These are phyloP conservation scores for Saturnia japonica DNA, from an alignment of 2,888 invertebrate genomes.

Conservation along the genomic window DNA sequence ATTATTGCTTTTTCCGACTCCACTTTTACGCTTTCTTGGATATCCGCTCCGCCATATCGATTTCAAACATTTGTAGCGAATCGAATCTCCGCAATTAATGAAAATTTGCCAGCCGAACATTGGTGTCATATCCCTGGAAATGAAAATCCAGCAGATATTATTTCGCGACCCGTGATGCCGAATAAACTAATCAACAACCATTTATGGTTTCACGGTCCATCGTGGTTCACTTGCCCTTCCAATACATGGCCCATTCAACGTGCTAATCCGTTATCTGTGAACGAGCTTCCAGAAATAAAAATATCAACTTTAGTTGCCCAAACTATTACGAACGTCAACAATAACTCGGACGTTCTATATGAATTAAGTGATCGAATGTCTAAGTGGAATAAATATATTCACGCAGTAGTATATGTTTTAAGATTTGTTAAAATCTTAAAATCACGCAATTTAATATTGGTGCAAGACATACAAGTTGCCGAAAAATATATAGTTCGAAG, in stretches of 20 bases:
- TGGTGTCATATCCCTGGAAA: not conserved
- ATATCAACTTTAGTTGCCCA: not conserved
- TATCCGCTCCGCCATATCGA: too few relatives aligned
- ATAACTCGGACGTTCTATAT: too few relatives aligned
- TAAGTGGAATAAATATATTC: too few relatives aligned
- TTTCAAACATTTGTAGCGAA: too few relatives aligned
- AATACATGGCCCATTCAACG: not conserved
- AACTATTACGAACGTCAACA: not conserved
- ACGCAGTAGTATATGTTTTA: too few relatives aligned
- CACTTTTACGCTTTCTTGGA: too few relatives aligned
- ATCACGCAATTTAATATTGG: not conserved
- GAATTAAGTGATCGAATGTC: too few relatives aligned
- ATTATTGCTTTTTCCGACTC: conserved; percentile 30
- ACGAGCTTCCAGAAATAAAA: not conserved
- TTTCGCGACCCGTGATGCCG: not conserved
- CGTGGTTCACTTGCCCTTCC: not conserved
- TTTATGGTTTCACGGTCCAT: not conserved
- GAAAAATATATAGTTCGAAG: not conserved
- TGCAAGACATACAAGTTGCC: not conserved
- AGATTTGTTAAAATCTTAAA: too few relatives aligned
- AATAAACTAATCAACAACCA: not conserved
- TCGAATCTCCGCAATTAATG: too few relatives aligned
- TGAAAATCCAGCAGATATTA: not conserved
- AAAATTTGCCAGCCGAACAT: too few relatives aligned
- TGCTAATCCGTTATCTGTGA: not conserved